These are phyloP conservation scores for Morbakka virulenta DNA, from an alignment of 30 jellyfish, hydroid and myxozoan genomes.

Conservation along the genomic window DNA sequence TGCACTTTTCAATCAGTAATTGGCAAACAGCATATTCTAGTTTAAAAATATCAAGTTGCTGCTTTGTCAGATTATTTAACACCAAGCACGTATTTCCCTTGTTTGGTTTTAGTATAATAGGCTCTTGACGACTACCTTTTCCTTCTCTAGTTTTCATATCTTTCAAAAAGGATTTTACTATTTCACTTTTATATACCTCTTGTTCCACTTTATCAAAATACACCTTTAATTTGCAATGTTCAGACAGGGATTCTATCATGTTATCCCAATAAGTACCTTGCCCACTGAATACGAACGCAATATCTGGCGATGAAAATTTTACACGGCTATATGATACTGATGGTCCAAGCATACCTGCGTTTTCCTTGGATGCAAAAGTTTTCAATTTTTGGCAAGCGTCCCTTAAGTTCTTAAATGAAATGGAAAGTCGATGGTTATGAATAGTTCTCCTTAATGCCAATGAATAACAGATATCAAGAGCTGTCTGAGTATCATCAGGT, in stretches of 20 bases:
- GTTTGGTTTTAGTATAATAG: not conserved
- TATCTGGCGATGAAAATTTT: not conserved
- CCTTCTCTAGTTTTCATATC: not conserved
- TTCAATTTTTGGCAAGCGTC: not conserved
- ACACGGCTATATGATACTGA: slow-evolving; percentile 19
- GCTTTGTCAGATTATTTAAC: not conserved
- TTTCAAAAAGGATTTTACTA: not conserved
- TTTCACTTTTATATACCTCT: not conserved
- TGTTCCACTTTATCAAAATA: not conserved
- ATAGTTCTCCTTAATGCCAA: slow-evolving; percentile 31
- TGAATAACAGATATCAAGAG: slow-evolving; percentile 25
- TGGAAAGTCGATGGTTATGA: slow-evolving; percentile 26
- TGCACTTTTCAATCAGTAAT: slow-evolving; percentile 7
- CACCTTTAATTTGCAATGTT: not conserved
- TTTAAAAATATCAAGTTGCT: slow-evolving; percentile 29
- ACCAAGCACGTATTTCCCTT: not conserved
- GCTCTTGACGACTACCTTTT: not conserved
- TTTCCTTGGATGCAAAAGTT: not conserved
- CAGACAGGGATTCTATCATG: slow-evolving; percentile 12
- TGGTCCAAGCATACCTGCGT: slow-evolving; percentile 1
- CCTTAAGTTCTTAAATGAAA: not conserved
- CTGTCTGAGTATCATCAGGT: slow-evolving; percentile 2
- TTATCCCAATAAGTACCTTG: slow-evolving; percentile 47
- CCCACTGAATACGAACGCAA: slow-evolving; percentile 56
- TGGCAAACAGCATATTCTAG: slow-evolving; percentile 37